Base-by-base conservation (phyloP, 2,113 vertebrate species). In the Nansenia antarctica region DNA sequence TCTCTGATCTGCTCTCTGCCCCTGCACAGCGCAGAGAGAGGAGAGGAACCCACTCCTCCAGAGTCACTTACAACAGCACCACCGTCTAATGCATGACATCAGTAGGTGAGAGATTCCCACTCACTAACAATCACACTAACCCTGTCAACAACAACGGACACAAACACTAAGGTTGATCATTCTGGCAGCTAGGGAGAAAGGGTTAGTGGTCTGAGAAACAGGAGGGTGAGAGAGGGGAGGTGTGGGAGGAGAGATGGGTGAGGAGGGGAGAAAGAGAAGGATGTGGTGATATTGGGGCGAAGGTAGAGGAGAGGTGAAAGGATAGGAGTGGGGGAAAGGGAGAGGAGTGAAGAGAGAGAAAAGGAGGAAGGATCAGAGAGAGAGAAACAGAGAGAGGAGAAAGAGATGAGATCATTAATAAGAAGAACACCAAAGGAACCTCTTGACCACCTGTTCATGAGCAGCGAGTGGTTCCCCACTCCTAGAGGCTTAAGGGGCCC, bases 391-490 rank as follows among this genome's bases (percentile, higher is more conserved):
- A 45, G 26, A 35, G 32, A 12, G 20, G 6, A 31, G 24, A 18
- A 9, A 29, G 35, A 22, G 26, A 14, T 31, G 0, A 11, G 34
- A 22, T 27, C 1, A 32, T 31, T 35, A 11, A 37, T 20, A 27
- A 37, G 32, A 60, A 35, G 34, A 60, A 60, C 32, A 22, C 24
- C 3, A 60, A 60, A 34, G 29, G 11, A n/a, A 31, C 30, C 30
- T 60, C 30, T 22, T 35, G 58, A 60, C 58, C 58, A 60, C 58
- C 58, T 60, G 58, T 35, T 60, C 58, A 35, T 32, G 18, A 15
- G 18, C 32, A 32, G 32, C 57, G 15, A 31, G 18, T 32, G 29
- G 20, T 34, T n/a, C 58, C 18, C 18, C 58, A 11, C 9, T 60
- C 31, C 2, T 31, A 18, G 31, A 34, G 30, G 58, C 58, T 60